phyloP scores from a whole-genome alignment of 1,140 invertebrate species.

The Atta colombica region DNA sequence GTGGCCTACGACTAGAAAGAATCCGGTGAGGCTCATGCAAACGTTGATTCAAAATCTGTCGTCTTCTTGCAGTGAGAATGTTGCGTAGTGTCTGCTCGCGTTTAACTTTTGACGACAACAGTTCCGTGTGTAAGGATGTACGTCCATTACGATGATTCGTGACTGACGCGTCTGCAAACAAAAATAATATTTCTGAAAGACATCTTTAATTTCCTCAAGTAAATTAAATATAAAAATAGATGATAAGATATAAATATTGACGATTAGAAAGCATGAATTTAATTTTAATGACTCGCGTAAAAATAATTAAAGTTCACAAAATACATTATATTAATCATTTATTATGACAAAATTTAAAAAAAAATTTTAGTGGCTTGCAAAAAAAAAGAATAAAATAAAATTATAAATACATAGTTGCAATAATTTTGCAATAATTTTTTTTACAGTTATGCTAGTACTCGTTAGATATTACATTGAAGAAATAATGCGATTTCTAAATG shows the following conservation, averaged over 20 bases:
- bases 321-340: background rate
- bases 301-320: background rate
- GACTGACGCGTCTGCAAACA: slow-evolving; percentile 64
- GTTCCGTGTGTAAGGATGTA: slow-evolving; percentile 73
- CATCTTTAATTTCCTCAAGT: background rate
- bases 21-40: slow-evolving; percentile 35
- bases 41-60: slow-evolving; percentile 72
- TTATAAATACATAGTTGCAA: too few species aligned
- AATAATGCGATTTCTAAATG: slow-evolving; percentile 45
- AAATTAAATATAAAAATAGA: background rate
- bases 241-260: background rate
- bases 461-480: background rate
- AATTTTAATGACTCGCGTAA: background rate
- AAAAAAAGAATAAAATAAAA: too few species aligned
- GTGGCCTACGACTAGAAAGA: slow-evolving; percentile 34
- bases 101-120: slow-evolving; percentile 77
- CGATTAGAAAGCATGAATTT: background rate
- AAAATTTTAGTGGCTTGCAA: background rate
- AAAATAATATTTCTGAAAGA: background rate
- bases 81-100: slow-evolving; percentile 79
- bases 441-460: background rate
- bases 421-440: too few species aligned
- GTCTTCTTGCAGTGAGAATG: slow-evolving; percentile 77
- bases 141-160: slow-evolving; percentile 75
- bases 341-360: background rate